Conservation (phyloP, 1,140 invertebrate genomes). For the Trichonephila inaurata region DNA sequence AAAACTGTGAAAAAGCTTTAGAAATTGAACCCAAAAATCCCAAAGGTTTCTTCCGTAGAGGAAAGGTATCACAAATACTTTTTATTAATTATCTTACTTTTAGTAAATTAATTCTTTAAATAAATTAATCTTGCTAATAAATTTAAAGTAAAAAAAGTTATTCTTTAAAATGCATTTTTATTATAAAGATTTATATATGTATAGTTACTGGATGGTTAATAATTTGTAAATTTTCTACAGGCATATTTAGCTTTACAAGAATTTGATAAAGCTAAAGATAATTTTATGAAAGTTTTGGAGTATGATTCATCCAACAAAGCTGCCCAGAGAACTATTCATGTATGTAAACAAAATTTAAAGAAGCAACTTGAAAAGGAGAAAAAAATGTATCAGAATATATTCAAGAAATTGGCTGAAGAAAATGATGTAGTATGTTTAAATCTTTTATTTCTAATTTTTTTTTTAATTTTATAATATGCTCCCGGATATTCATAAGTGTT, state of each 20-base stretch:
- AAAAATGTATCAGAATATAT: conserved; percentile 97
- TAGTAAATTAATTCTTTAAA: too few species aligned
- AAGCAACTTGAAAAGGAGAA: conserved; percentile 91
- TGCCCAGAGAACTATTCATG: conserved; percentile 88
- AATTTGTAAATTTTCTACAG: conserved; percentile 78
- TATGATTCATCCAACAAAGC: conserved; percentile 91
- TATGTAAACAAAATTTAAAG: conserved; percentile 89
- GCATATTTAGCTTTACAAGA: conserved; percentile 89
- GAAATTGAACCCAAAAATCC: conserved; percentile 89
- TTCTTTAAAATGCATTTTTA: neutral
- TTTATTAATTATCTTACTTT: neutral
- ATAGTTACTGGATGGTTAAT: neutral
- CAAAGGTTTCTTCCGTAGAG: conserved; percentile 94
- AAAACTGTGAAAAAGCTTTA: conserved; percentile 87
- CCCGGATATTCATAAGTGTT: too few species aligned
- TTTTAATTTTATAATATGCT: too few species aligned
- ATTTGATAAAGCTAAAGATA: conserved; percentile 87
- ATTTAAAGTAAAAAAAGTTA: too few species aligned
- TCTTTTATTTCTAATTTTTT: too few species aligned
- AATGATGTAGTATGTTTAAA: conserved; percentile 35
- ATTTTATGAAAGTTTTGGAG: conserved; percentile 88
- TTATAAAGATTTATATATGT: neutral
- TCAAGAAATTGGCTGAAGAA: conserved; percentile 83
- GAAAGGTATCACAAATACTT: conserved; percentile 83
- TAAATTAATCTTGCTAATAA: too few species aligned